Evolutionary conservation across 2,888 invertebrate species (phyloP), one percentile per base, ranked within the genome.

Genomic region (Troides aeacus): DNA sequence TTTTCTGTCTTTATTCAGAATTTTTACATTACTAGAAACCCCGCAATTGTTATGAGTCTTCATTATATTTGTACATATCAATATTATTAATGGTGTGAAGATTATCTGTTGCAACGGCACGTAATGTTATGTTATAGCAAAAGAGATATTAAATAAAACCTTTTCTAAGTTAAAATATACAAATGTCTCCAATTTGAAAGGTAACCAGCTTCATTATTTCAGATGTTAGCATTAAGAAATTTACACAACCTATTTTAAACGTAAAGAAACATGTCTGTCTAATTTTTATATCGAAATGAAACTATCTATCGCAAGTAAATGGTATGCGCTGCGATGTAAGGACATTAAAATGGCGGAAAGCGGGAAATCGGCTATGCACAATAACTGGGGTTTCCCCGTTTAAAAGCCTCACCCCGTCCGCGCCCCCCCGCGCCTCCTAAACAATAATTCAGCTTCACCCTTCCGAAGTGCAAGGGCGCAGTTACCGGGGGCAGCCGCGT

Each of bases 371-470:
- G 87, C 84, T 88, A 87, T 90, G 90, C 90, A 92, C 92, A 92
- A 92, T 89, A 84, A 84, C 84, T 85, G 89, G 92, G 90, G 92
- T 92, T 93, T 92, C 91, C 93, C 91, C 88, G 85, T 90, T 92
- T 91, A 90, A 91, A 91, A 88, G 86, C 76, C 78, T 76, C 75
- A 74, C 77, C 77, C 78, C 17, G 18, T 2, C 50, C 17, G 5
- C 15, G 17, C 50, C 83, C 81, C 81, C 81, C 78, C 75, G 75
- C 82, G 85, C 89, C 87, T 86, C 18, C 86, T 89, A 89, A 90
- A 92, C 92, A 91, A 92, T 92, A 92, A 92, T 92, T 92, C 90
- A 92, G 87, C 87, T 90, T 90, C 86, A 91, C 92, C 92, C 92
- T 89, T 88, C 88, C 89, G 87, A 91, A 92, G 92, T 92, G 92